phyloP scores from a whole-genome alignment of 2,797 vertebrate genomes.

The Martes flavigula region DNA sequence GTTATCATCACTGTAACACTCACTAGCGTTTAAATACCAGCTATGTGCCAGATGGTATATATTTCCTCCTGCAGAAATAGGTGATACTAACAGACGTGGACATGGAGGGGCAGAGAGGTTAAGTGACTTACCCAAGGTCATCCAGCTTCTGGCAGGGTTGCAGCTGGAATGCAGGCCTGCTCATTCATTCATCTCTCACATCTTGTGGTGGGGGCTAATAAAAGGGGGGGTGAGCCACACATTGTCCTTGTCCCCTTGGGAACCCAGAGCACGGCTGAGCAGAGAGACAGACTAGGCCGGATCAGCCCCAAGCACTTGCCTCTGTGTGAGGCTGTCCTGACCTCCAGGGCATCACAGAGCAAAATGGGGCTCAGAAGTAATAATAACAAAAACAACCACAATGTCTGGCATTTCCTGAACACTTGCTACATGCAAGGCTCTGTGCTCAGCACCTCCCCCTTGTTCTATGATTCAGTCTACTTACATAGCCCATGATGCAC shows the following conservation, averaged over 20 bases:
- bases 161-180: neutral
- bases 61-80: neutral
- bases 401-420: too few species aligned
- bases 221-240: neutral
- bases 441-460: neutral
- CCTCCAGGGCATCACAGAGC: neutral
- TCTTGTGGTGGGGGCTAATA: neutral
- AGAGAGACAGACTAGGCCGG: neutral
- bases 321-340: neutral
- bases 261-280: neutral
- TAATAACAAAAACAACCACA: fast-evolving
- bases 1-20: neutral
- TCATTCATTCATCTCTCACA: neutral
- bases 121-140: neutral
- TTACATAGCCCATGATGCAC: fast-evolving
- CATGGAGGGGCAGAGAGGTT: neutral
- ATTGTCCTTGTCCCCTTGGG: neutral
- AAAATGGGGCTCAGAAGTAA: neutral
- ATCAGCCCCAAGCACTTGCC: too few species aligned
- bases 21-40: neutral
- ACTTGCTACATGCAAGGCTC: fast-evolving
- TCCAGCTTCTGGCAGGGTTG: neutral
- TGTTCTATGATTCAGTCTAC: neutral
- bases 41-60: neutral
- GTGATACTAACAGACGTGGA: neutral